A percentile compares a stretch with the other conserved stretches of the same genome.
These are phyloP conservation scores for Holacanthus passer DNA, from an alignment of 2,113 vertebrate species.

Conservation along the genomic window DNA sequence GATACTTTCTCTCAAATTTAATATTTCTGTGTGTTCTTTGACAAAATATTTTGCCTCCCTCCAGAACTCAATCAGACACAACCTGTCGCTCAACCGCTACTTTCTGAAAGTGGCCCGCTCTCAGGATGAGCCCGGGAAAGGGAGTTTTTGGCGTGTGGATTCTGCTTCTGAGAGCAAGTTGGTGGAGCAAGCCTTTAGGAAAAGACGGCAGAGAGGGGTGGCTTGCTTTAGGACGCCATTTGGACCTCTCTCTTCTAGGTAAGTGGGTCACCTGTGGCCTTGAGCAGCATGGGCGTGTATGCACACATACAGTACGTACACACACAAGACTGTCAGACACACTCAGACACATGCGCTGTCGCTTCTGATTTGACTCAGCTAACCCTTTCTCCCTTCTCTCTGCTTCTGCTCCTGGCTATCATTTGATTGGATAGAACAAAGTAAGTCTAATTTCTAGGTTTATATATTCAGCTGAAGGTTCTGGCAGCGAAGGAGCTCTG, in stretches of 20 bases:
- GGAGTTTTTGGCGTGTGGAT: constrained; percentile 98
- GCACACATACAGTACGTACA: no score
- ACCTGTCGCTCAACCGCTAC: constrained; percentile 98
- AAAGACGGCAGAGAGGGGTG: constrained; percentile 95
- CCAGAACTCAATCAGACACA: constrained; percentile 99
- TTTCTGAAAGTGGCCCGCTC: constrained; percentile 99
- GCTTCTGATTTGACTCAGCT: constrained; percentile 24
- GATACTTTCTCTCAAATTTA: not conserved
- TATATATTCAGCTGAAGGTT: constrained; percentile 20
- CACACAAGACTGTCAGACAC: constrained; percentile 1
- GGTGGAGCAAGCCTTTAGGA: constrained; percentile 98
- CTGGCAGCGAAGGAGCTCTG: constrained; percentile 8
- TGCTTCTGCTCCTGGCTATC: constrained; percentile 70
- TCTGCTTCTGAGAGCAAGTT: constrained; percentile 95
- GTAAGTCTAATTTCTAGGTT: constrained; percentile 74
- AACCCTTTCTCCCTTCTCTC: constrained; percentile 60
- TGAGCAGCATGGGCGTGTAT: not conserved
- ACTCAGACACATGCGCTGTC: not conserved
- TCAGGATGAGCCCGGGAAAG: constrained; percentile 98
- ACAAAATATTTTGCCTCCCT: not conserved
- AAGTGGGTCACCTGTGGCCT: not conserved
- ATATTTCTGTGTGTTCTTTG: constrained; percentile 2
- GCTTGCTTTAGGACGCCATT: constrained; percentile 98
- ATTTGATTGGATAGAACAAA: constrained; percentile 83
- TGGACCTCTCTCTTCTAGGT: constrained; percentile 97